Evolutionary conservation across 2,797 vertebrate genomes (phyloP).

Genomic region (Cyclura pinguis): DNA sequence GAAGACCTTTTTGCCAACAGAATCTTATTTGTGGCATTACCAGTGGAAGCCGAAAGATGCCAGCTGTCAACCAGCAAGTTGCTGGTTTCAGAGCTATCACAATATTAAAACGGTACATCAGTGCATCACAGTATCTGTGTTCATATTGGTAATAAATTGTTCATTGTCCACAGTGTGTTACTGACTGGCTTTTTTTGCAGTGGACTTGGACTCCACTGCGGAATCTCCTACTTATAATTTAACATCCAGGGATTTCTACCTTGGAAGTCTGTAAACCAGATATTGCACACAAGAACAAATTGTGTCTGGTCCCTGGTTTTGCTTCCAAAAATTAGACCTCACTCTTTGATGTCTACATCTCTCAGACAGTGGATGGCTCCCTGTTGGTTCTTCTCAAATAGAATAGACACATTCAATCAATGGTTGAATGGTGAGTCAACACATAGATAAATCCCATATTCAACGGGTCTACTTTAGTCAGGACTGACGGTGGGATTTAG

Average conservation of each 20-base stretch:
- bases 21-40: slow-evolving; percentile 80
- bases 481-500: not conserved
- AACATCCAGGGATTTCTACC: not conserved
- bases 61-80: slow-evolving; percentile 80
- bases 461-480: too few species aligned
- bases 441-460: too few species aligned
- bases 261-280: not conserved
- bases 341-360: not conserved
- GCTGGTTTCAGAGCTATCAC: slow-evolving; percentile 81
- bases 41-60: slow-evolving; percentile 79
- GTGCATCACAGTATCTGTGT: slow-evolving; percentile 91
- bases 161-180: slow-evolving; percentile 82
- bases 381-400: too few species aligned
- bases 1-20: slow-evolving; percentile 84
- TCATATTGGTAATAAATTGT: slow-evolving; percentile 94
- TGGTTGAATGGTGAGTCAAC: too few species aligned
- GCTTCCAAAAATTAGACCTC: slow-evolving; percentile 1
- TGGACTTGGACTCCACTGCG: not conserved
- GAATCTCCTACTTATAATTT: not conserved
- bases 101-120: slow-evolving; percentile 83
- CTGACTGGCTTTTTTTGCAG: slow-evolving; percentile 43
- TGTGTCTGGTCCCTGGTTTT: not conserved
- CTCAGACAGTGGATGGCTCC: not conserved
- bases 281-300: not conserved
- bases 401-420: not conserved